These are phyloP conservation scores for Brachypalpus laphriformis DNA, from an alignment of 2,888 invertebrate species.

Conservation along the genomic window DNA sequence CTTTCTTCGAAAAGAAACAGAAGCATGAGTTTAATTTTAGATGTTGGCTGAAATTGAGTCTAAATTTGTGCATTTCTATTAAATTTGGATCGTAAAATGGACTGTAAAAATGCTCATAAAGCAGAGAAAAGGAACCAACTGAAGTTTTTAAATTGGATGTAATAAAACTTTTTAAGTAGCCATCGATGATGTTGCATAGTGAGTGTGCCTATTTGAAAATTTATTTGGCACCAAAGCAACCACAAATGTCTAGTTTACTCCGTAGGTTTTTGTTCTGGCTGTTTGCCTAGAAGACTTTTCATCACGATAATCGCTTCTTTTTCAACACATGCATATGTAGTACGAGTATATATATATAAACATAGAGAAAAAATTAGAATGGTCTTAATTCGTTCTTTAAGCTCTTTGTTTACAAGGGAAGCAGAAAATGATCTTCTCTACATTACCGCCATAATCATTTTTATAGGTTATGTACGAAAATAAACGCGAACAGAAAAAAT, in stretches of 20 bases:
- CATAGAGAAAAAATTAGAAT: no score
- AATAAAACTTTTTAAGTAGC: neutral
- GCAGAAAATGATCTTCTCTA: neutral
- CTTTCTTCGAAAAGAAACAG: no score
- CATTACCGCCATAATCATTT: neutral
- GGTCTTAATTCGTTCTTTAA: no score
- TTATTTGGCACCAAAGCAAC: slow-evolving; percentile 4
- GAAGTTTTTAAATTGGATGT: neutral
- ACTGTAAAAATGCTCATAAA: neutral
- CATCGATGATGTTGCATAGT: neutral
- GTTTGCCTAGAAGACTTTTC: slow-evolving; percentile 1
- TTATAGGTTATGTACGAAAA: neutral
- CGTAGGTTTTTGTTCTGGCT: slow-evolving; percentile 19
- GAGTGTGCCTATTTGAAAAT: slow-evolving; percentile 8
- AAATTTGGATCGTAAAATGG: neutral
- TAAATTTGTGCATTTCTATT: no score
- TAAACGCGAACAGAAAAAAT: neutral
- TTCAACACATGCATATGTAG: neutral
- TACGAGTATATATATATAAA: no score
- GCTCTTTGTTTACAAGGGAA: neutral
- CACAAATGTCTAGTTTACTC: slow-evolving; percentile 16
- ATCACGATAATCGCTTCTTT: neutral
- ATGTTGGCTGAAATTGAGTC: neutral
- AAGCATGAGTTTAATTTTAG: no score
- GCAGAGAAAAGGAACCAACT: neutral